Evolutionary conservation across 2,113 vertebrate genomes (phyloP).

Genomic region (Lampris incognitus): DNA sequence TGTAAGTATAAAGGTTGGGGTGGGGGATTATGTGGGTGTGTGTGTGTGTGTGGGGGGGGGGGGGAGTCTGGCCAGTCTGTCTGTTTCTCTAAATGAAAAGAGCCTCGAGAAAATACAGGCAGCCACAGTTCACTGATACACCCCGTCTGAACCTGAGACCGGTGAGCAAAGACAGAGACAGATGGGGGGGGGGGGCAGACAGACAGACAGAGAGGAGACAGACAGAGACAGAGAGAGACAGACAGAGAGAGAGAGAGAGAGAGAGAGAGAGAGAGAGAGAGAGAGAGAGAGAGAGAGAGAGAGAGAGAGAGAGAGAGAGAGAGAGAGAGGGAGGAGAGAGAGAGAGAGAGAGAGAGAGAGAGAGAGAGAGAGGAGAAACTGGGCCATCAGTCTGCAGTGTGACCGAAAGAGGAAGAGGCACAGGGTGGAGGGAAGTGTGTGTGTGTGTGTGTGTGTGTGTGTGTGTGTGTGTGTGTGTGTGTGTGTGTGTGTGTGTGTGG

Average conservation of each 20-base stretch:
- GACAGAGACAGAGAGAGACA: too few relatives aligned
- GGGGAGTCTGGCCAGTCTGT: constrained; percentile 13
- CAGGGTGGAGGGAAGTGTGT: not conserved
- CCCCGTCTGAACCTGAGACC: constrained; percentile 53
- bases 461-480: not conserved
- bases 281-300: not conserved
- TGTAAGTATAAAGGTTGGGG: constrained; percentile 13
- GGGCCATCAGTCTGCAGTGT: constrained; percentile 43
- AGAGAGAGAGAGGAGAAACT: constrained; percentile 22
- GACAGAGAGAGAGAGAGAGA: not conserved
- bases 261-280: not conserved
- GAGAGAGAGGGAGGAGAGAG: not conserved
- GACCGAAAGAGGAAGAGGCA: not conserved
- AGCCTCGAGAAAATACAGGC: constrained; percentile 62
- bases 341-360: not conserved
- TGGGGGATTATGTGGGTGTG: not conserved
- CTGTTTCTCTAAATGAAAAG: constrained; percentile 36
- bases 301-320: too few relatives aligned
- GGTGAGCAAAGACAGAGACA: constrained; percentile 25
- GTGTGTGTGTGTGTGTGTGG: not conserved
- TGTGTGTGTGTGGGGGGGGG: constrained; percentile 9
- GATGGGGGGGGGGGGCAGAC: constrained; percentile 5
- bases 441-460: constrained; percentile 24
- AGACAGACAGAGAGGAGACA: not conserved
- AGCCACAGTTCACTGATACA: constrained; percentile 42